Percentiles rank a stretch among this genome's conserved stretches.
Conservation (phyloP, 1,140 invertebrate genomes). For the Kradibia gibbosae region DNA sequence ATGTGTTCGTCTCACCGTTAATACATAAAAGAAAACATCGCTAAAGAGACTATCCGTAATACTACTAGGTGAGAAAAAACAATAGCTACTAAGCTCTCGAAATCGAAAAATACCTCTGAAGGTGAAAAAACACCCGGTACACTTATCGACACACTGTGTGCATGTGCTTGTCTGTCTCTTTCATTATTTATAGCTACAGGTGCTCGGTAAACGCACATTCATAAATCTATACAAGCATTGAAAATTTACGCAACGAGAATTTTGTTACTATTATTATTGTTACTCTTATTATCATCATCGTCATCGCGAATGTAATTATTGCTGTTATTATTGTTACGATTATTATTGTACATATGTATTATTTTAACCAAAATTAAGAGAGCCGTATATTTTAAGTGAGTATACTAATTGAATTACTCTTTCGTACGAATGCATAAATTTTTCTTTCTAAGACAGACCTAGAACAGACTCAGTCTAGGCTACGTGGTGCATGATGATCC, state of each 20-base stretch:
- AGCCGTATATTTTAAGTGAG: conserved; percentile 44
- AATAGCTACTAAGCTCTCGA: background rate
- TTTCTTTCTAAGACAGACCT: conserved; percentile 70
- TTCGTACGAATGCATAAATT: conserved; percentile 51
- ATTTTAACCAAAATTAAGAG: conserved; percentile 40
- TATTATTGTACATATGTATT: conserved; percentile 45
- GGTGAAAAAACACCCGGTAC: conserved; percentile 70
- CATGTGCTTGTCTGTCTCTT: conserved; percentile 73
- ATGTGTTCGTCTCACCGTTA: conserved; percentile 46
- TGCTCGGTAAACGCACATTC: conserved; percentile 47
- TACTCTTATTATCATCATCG: conserved; percentile 35
- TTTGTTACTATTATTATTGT: conserved; percentile 36
- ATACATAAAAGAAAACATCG: conserved; percentile 27
- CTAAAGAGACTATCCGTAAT: background rate
- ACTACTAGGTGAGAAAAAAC: background rate
- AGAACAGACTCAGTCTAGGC: conserved; percentile 72
- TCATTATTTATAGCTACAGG: conserved; percentile 56
- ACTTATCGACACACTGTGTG: conserved; percentile 69
- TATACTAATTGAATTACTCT: conserved; percentile 34
- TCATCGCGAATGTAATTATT: too few species aligned
- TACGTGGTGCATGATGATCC: conserved; percentile 67
- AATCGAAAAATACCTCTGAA: background rate
- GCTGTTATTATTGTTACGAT: too few species aligned
- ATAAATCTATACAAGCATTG: conserved; percentile 17
- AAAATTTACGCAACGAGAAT: conserved; percentile 33